These are phyloP conservation scores for Ecliptopera silaceata DNA, from an alignment of 2,888 invertebrate genomes.

Conservation along the genomic window DNA sequence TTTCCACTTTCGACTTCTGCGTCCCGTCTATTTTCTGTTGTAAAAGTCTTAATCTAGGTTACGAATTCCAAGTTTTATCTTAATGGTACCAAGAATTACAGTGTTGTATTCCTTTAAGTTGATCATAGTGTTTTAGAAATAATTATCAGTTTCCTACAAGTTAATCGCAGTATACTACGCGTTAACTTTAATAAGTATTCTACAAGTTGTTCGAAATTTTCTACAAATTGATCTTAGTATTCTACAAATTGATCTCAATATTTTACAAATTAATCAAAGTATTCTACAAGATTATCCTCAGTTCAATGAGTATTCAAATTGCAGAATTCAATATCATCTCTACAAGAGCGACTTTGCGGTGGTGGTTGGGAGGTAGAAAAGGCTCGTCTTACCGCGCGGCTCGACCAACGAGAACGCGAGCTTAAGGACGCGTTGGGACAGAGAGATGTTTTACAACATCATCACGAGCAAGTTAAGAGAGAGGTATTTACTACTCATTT, in stretches of 20 bases:
- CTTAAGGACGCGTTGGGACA: conserved; percentile 89
- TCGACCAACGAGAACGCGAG: conserved; percentile 90
- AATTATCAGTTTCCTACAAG: not conserved
- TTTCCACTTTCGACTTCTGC: no score
- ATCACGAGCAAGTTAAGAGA: conserved; percentile 87
- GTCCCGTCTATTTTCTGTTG: no score
- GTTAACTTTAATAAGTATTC: no score
- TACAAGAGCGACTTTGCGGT: conserved; percentile 78
- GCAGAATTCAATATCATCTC: conserved; percentile 69
- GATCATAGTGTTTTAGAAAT: not conserved
- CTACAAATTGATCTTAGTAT: no score
- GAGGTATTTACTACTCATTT: conserved; percentile 50
- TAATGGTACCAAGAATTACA: no score
- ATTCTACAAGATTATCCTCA: no score
- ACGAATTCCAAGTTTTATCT: no score
- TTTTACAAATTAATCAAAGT: not conserved
- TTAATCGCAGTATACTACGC: not conserved
- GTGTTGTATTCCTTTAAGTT: no score
- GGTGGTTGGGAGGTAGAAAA: conserved; percentile 86
- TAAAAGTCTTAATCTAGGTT: no score
- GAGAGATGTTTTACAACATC: conserved; percentile 88
- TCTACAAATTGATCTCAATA: not conserved
- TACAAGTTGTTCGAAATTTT: no score
- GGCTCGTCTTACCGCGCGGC: conserved; percentile 85
- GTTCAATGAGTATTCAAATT: no score